Base-by-base conservation (phyloP, 2,797 vertebrate species). In the Arrhamphus sclerolepis region DNA sequence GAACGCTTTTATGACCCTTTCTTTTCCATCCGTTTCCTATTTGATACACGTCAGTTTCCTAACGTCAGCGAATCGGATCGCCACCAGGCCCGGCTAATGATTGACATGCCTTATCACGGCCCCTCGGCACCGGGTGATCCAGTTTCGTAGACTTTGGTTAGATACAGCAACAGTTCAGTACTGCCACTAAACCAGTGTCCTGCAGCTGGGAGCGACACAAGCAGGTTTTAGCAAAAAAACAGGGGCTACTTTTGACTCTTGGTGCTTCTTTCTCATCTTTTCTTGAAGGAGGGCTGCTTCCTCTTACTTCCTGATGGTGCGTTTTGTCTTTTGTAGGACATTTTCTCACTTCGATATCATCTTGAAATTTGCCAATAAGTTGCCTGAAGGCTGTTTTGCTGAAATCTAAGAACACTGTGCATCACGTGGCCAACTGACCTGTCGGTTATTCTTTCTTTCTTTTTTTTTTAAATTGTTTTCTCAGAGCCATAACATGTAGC, bases 61-160 rank as follows among this genome's bases (percentile, higher is more conserved):
- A 50, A 2, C 69, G 19, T 52, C 18, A 31, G 41, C 14, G 11
- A 20, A 75, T 46, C 54, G 19, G 66, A 62, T 74, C 83, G 80
- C 64, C 56, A 46, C 3, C 0, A 72, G 78, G 74, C 75, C 60
- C 61, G 73, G 80, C 64, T 13, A 77, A 72, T 40, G 28, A 72
- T 52, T 22, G 14, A 78, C 76, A 83, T 74, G 80, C 89, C 84
- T 89, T 88, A 82, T 58, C 28, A 1, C 61, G 43, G 42, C 24
- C 40, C 3, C 56, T 63, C 24, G 10, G 41, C 75, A 42, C 70
- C 38, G 64, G 75, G 64, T 81, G 66, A 81, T 82, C 79, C 54
- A 31, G 66, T 67, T 73, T 68, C 38, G 52, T 11, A 56, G 19
- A 57, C 62, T 53, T 51, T 65, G 67, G 68, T 66, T 53, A 53